Conservation (phyloP, 1,140 invertebrate species). For the Bacillus rossius region DNA sequence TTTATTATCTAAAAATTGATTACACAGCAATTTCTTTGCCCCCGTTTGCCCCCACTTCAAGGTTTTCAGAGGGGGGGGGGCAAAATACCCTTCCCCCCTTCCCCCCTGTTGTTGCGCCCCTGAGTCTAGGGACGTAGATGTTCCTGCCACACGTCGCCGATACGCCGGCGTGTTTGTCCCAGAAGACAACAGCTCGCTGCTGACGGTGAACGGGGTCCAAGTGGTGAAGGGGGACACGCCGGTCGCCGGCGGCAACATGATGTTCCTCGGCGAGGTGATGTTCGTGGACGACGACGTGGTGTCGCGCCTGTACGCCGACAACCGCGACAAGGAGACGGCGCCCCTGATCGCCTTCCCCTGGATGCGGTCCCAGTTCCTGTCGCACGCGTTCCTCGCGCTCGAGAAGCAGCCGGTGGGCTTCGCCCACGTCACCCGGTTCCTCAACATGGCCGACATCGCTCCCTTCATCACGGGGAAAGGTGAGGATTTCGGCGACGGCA, state of each 20-base stretch:
- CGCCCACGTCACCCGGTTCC: conserved; percentile 50
- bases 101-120: no score
- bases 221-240: conserved; percentile 53
- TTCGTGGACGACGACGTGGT: conserved; percentile 55
- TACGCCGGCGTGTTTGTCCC: no score
- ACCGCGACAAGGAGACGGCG: conserved; percentile 56
- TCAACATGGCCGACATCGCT: conserved; percentile 52
- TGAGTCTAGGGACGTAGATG: no score
- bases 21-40: no score
- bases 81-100: no score
- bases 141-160: no score
- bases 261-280: conserved; percentile 53
- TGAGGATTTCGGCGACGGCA: conserved; percentile 10
- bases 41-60: no score
- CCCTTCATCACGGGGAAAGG: conserved; percentile 48
- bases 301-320: conserved; percentile 50
- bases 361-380: conserved; percentile 56
- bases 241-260: conserved; percentile 51
- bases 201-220: conserved; percentile 50
- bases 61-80: no score
- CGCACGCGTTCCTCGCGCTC: conserved; percentile 53
- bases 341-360: conserved; percentile 56
- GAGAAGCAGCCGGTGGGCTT: conserved; percentile 45
- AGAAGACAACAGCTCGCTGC: conserved; percentile 5
- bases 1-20: no score